Evolutionary conservation across 2,113 vertebrate genomes (phyloP).

Genomic region (Acrocephalus arundinaceus): DNA sequence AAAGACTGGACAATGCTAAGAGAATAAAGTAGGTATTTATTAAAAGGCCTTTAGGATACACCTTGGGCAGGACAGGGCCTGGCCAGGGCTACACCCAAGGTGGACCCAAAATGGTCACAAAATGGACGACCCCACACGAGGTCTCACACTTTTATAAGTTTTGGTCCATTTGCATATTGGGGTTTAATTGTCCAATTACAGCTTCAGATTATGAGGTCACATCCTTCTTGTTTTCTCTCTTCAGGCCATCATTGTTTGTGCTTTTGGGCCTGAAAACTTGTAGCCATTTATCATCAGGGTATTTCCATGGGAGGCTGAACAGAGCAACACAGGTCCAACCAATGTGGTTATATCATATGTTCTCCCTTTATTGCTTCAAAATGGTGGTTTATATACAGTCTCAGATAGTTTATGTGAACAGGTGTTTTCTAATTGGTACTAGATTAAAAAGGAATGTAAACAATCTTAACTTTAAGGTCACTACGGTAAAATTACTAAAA

Average conservation of each 20-base stretch:
- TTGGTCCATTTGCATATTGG: background rate
- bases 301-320: too few relatives aligned
- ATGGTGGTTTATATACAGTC: too few relatives aligned
- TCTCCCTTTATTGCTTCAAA: too few relatives aligned
- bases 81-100: background rate
- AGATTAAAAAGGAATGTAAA: too few relatives aligned
- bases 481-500: too few relatives aligned
- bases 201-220: background rate
- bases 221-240: background rate
- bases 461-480: too few relatives aligned
- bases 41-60: background rate
- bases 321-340: too few relatives aligned
- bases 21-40: background rate
- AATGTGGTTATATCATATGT: too few relatives aligned
- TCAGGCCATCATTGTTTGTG: background rate
- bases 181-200: background rate
- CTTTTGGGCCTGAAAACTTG: background rate
- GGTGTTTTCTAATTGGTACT: too few relatives aligned
- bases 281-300: too few relatives aligned
- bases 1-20: background rate
- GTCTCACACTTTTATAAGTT: background rate
- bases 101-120: background rate
- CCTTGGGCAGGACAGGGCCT: background rate
- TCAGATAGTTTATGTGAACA: too few relatives aligned
- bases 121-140: rapidly evolving